Evolutionary conservation across 2,888 invertebrate genomes (phyloP).

Genomic region (Ormyrus labotus): DNA sequence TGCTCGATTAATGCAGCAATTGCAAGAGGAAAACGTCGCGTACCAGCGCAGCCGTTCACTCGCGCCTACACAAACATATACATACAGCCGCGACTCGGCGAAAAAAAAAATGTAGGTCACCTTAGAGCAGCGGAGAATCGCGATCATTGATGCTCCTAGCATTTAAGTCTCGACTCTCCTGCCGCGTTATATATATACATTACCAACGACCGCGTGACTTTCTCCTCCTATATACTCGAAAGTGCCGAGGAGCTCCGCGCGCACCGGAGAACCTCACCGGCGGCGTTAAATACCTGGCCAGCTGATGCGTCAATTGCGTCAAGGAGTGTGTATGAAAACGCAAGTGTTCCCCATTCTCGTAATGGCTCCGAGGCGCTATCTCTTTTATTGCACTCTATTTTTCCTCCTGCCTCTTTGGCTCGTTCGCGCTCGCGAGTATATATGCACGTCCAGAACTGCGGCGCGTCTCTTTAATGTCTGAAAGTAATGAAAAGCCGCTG

Average conservation of each 20-base stretch:
- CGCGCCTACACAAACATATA: too few relatives aligned
- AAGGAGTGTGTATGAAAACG: background rate
- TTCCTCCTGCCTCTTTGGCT: too few relatives aligned
- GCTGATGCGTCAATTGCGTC: too few relatives aligned
- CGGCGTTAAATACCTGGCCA: too few relatives aligned
- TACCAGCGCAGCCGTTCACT: too few relatives aligned
- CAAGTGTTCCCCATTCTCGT: slow-evolving; percentile 13
- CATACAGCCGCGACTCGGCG: background rate
- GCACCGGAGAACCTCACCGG: too few relatives aligned
- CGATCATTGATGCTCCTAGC: slow-evolving; percentile 63
- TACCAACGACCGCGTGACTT: slow-evolving; percentile 58
- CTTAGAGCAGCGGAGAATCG: slow-evolving; percentile 48
- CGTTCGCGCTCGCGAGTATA: too few relatives aligned
- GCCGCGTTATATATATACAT: slow-evolving; percentile 1
- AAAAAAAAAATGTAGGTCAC: slow-evolving; percentile 51
- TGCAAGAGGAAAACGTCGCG: too few relatives aligned
- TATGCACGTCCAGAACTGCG: background rate
- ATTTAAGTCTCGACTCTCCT: slow-evolving; percentile 57
- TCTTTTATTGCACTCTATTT: too few relatives aligned
- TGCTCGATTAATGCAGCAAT: too few relatives aligned
- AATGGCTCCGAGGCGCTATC: background rate
- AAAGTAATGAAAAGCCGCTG: slow-evolving; percentile 2
- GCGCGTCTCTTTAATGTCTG: background rate
- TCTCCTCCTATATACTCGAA: slow-evolving; percentile 65
- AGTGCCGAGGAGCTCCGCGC: slow-evolving; percentile 60